A percentile compares a stretch with the other conserved stretches of the same genome.
Conservation (phyloP, 2,113 vertebrate species). For the Podiceps cristatus region DNA sequence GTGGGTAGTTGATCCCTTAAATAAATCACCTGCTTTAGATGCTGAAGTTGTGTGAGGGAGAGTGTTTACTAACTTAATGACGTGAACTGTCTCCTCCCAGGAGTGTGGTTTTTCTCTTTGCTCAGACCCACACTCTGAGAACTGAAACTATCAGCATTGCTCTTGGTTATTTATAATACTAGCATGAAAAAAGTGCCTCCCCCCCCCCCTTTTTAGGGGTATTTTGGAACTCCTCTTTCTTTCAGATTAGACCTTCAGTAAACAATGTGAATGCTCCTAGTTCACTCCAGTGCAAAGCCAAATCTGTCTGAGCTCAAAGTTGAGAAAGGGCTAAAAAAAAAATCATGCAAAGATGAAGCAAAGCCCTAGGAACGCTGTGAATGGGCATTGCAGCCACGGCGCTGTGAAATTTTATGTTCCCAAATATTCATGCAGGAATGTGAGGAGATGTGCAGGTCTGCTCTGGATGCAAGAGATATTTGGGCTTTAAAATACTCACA, state of each 20-base stretch:
- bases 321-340: neutral
- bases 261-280: rapidly evolving
- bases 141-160: neutral
- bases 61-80: neutral
- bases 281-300: rapidly evolving
- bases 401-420: neutral
- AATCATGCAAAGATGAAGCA: neutral
- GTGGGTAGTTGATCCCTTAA: neutral
- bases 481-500: neutral
- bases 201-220: rapidly evolving
- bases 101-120: neutral
- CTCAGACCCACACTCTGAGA: neutral
- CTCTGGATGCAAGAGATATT: neutral
- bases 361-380: neutral
- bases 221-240: neutral
- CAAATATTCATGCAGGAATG: neutral
- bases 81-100: neutral
- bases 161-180: neutral
- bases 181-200: neutral
- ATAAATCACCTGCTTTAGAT: neutral
- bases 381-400: neutral
- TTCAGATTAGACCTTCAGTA: neutral
- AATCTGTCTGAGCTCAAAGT: neutral
- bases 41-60: neutral
- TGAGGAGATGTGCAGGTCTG: neutral